Conservation (phyloP, 2,888 invertebrate species). For the Amorpha juglandis region DNA sequence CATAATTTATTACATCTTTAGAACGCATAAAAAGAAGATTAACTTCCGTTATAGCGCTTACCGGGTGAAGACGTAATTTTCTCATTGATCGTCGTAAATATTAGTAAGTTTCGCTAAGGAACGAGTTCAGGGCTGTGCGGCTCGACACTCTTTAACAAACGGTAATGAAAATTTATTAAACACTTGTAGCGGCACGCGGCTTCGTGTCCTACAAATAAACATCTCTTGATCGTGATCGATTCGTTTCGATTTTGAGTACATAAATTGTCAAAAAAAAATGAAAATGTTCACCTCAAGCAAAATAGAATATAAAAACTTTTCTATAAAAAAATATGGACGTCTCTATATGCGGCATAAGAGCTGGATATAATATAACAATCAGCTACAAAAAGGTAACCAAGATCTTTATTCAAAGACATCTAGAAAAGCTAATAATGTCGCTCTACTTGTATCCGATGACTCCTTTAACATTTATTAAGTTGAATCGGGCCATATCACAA, state of each 20-base stretch:
- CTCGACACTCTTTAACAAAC: not conserved
- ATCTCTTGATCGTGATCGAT: not conserved
- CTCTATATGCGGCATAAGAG: no score
- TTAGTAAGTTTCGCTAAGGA: slow-evolving; percentile 19
- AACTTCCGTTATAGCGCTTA: slow-evolving; percentile 16
- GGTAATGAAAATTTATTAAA: slow-evolving; percentile 17
- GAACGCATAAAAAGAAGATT: slow-evolving; percentile 14
- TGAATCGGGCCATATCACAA: no score
- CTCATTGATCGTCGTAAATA: slow-evolving; percentile 20
- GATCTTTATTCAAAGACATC: no score
- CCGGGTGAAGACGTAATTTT: slow-evolving; percentile 15
- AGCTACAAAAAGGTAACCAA: no score
- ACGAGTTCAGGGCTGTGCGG: not conserved
- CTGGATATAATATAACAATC: no score
- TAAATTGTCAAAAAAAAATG: not conserved
- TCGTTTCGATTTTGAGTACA: not conserved
- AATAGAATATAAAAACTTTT: not conserved
- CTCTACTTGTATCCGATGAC: no score
- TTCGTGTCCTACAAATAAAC: not conserved
- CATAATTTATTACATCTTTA: slow-evolving; percentile 21
- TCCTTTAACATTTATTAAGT: no score
- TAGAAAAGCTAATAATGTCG: no score
- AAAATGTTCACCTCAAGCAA: not conserved
- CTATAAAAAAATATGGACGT: no score
- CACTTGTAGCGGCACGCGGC: not conserved